These are phyloP conservation scores for Netelia fuscicornis DNA, from an alignment of 2,888 invertebrate species.

Conservation along the genomic window DNA sequence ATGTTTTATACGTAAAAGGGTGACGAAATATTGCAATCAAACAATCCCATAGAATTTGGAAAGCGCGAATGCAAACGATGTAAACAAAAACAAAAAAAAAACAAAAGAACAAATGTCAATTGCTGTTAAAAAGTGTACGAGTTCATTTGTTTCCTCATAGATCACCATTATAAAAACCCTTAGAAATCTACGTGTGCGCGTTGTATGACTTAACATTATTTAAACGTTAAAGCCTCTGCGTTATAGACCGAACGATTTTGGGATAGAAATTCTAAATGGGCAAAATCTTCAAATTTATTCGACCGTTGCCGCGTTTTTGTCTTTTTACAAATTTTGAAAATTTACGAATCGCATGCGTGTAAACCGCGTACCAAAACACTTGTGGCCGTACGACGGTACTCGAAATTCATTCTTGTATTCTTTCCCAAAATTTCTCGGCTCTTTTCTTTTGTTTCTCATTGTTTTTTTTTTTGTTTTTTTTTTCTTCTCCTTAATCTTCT, in stretches of 20 bases:
- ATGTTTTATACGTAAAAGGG: neutral
- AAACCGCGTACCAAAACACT: too few species aligned
- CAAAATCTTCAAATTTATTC: slow-evolving; percentile 52
- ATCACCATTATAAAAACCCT: slow-evolving; percentile 81
- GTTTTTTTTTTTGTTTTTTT: slow-evolving; percentile 10
- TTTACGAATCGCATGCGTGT: too few species aligned
- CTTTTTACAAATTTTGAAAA: neutral
- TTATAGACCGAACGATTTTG: slow-evolving; percentile 65
- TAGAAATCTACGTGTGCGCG: slow-evolving; percentile 80
- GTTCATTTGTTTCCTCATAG: slow-evolving; percentile 67
- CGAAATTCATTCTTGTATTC: slow-evolving; percentile 32
- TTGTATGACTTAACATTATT: slow-evolving; percentile 80
- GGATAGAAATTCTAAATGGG: slow-evolving; percentile 48
- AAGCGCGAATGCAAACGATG: too few species aligned
- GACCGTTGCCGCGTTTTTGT: slow-evolving; percentile 47
- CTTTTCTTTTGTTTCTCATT: slow-evolving; percentile 18
- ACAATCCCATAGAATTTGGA: neutral
- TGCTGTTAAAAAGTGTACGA: neutral
- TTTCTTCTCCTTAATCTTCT: neutral
- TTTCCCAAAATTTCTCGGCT: slow-evolving; percentile 63
- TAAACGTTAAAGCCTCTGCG: slow-evolving; percentile 64
- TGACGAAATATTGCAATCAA: neutral
- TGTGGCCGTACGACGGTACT: neutral
- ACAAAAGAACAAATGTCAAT: neutral
- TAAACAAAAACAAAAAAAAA: neutral